These are phyloP conservation scores for Vespertilio murinus DNA, from an alignment of 2,797 vertebrate genomes.

Conservation along the genomic window DNA sequence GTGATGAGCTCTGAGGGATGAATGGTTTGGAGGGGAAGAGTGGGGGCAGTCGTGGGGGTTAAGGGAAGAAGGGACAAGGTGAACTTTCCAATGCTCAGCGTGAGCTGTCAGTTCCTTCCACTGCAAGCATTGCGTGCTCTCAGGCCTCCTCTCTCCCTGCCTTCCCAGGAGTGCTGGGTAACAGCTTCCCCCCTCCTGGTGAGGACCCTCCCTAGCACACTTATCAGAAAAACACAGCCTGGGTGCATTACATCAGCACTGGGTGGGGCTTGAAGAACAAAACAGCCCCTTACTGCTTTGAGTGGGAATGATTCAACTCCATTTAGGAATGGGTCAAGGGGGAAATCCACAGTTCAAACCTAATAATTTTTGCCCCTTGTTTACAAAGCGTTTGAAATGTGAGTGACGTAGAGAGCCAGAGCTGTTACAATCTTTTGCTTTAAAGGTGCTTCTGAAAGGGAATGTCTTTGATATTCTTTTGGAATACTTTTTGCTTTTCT, in stretches of 20 bases:
- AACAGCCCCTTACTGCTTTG: constrained; percentile 72
- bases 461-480: constrained; percentile 65
- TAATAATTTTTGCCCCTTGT: constrained; percentile 72
- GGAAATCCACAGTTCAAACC: constrained; percentile 36
- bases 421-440: constrained; percentile 69
- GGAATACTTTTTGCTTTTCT: constrained; percentile 79
- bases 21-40: not conserved
- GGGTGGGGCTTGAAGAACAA: constrained; percentile 80
- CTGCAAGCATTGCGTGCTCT: not conserved
- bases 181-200: not conserved
- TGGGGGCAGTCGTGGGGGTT: not conserved
- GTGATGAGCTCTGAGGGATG: constrained; percentile 4
- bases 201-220: constrained; percentile 76
- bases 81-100: not conserved
- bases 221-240: constrained; percentile 78
- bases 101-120: not conserved
- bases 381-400: constrained; percentile 83
- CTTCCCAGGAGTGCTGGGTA: not conserved
- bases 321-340: constrained; percentile 69
- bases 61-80: not conserved
- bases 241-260: constrained; percentile 80
- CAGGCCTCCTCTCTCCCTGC: not conserved
- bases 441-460: constrained; percentile 72
- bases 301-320: constrained; percentile 71
- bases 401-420: constrained; percentile 65